These are phyloP conservation scores for Aleadryas rufinucha DNA, from an alignment of 2,113 vertebrate genomes.

Conservation along the genomic window DNA sequence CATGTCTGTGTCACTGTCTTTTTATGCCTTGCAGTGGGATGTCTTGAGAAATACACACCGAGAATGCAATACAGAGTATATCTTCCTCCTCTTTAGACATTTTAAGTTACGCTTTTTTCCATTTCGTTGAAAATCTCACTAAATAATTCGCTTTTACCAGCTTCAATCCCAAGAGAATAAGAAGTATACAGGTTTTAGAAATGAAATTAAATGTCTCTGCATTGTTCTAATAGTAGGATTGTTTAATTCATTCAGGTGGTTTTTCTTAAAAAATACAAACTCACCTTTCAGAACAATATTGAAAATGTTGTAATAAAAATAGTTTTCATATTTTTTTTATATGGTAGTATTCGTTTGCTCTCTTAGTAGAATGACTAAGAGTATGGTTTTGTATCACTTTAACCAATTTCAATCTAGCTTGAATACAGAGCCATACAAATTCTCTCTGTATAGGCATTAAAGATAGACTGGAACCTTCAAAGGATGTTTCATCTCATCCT, in stretches of 20 bases:
- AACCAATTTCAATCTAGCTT: background rate
- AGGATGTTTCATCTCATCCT: background rate
- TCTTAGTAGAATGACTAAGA: background rate
- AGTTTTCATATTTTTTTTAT: background rate
- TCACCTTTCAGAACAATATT: background rate
- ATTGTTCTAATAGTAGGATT: background rate
- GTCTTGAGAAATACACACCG: background rate
- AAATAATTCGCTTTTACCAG: background rate
- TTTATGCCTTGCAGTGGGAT: background rate
- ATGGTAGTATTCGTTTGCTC: background rate
- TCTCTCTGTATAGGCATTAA: background rate
- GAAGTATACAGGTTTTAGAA: background rate
- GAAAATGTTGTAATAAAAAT: background rate
- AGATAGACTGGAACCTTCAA: background rate
- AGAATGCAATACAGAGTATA: background rate
- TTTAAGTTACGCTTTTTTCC: background rate
- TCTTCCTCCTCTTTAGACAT: background rate
- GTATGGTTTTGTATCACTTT: background rate
- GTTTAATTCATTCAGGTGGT: background rate
- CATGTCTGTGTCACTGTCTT: background rate
- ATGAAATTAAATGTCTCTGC: background rate
- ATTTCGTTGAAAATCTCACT: background rate
- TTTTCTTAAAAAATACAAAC: background rate
- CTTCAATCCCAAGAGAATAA: background rate
- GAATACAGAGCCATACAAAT: background rate